These are phyloP conservation scores for Tragelaphus scriptus DNA, from an alignment of 2,113 vertebrate species.

Conservation along the genomic window DNA sequence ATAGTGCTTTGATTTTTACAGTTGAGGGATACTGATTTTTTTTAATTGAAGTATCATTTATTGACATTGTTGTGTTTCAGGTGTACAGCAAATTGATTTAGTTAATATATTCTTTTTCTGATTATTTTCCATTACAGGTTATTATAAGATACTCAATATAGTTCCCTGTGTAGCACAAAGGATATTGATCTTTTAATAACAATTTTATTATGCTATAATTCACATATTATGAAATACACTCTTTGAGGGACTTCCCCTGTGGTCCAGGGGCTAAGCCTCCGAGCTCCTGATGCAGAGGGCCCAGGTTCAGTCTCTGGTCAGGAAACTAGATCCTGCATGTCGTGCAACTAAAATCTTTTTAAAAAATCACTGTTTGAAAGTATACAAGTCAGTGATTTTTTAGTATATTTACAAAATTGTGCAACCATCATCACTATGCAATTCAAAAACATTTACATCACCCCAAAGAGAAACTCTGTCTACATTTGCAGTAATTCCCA, in stretches of 20 bases:
- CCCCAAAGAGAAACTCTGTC: background rate
- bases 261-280: background rate
- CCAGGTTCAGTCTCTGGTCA: background rate
- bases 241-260: background rate
- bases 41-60: background rate
- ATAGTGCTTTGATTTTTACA: background rate
- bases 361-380: background rate
- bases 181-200: background rate
- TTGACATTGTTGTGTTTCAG: background rate
- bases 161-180: background rate
- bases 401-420: background rate
- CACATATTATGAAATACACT: background rate
- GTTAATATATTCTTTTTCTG: background rate
- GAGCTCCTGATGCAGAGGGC: fast-evolving
- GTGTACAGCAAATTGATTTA: background rate
- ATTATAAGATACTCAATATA: background rate
- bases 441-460: background rate
- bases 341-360: background rate
- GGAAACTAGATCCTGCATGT: background rate
- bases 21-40: background rate
- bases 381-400: background rate
- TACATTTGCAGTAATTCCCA: background rate
- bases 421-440: background rate
- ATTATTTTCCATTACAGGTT: background rate
- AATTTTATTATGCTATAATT: background rate